phyloP scores from a whole-genome alignment of 2,797 vertebrate genomes.

The Enteromius fasciolatus region DNA sequence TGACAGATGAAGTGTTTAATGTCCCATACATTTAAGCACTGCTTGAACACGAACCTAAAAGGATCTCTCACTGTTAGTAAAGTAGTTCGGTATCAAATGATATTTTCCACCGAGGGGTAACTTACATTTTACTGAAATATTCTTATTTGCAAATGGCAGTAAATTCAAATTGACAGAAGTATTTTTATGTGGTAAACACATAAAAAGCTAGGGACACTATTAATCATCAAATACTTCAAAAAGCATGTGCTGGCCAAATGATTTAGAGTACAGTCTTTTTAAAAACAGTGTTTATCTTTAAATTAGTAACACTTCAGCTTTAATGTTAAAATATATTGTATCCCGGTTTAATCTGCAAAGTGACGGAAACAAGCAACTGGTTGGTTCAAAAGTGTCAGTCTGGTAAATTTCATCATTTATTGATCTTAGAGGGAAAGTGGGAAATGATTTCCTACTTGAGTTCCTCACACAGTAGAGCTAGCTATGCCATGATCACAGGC shows the following conservation, averaged over 20 bases:
- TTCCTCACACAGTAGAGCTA: background rate
- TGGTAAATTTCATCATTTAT: background rate
- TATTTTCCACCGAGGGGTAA: background rate
- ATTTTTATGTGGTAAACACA: background rate
- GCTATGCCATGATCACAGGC: background rate
- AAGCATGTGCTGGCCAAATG: background rate
- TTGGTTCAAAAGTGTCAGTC: background rate
- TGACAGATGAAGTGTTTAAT: background rate
- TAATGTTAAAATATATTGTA: background rate
- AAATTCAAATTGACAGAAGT: background rate
- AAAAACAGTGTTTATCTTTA: background rate
- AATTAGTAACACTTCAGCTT: background rate
- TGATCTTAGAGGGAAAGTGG: background rate
- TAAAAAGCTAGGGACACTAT: background rate
- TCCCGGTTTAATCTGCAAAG: background rate
- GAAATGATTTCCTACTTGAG: background rate
- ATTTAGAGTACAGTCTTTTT: background rate
- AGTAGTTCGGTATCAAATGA: background rate
- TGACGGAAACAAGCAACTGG: background rate
- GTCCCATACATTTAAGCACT: background rate
- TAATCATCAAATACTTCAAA: background rate
- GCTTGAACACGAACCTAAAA: constrained; percentile 2
- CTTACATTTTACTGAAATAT: background rate
- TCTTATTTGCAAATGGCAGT: background rate
- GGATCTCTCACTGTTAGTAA: background rate